These are phyloP conservation scores for Hydropotes inermis DNA, from an alignment of 2,113 vertebrate genomes.

Conservation along the genomic window DNA sequence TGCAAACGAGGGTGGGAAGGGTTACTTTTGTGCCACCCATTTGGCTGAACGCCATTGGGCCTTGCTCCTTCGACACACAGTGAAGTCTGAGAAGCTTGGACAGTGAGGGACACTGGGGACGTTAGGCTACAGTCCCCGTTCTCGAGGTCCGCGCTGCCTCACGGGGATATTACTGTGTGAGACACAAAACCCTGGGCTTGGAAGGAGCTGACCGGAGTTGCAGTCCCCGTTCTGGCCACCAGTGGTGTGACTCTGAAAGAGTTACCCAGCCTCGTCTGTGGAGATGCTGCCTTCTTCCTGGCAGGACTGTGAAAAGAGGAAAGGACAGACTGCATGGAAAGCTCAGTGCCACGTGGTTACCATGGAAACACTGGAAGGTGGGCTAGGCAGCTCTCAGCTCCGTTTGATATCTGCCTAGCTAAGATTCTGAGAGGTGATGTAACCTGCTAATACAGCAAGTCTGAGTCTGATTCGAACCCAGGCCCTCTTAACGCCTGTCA, in stretches of 20 bases:
- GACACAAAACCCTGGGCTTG: not conserved
- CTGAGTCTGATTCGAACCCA: not conserved
- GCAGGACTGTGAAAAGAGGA: not conserved
- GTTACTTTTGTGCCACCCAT: not conserved
- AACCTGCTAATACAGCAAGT: not conserved
- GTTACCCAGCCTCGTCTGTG: not conserved
- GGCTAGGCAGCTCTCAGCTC: not conserved
- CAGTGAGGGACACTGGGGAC: not conserved
- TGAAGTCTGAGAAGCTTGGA: not conserved
- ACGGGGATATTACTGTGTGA: not conserved
- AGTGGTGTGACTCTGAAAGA: not conserved
- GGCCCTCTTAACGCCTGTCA: not conserved
- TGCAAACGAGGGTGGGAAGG: not conserved
- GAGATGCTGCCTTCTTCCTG: not conserved
- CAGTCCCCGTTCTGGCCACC: not conserved
- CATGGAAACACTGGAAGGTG: not conserved
- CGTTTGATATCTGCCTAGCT: not conserved
- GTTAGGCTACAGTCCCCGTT: rapidly evolving
- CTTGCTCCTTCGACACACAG: not conserved
- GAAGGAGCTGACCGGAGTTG: not conserved
- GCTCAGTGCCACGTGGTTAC: not conserved
- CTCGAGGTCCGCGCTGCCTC: not conserved
- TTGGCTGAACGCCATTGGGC: not conserved
- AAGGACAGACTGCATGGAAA: not conserved
- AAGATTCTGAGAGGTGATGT: not conserved